Evolutionary conservation across 2,797 vertebrate species (phyloP).

Genomic region (Masticophis lateralis): DNA sequence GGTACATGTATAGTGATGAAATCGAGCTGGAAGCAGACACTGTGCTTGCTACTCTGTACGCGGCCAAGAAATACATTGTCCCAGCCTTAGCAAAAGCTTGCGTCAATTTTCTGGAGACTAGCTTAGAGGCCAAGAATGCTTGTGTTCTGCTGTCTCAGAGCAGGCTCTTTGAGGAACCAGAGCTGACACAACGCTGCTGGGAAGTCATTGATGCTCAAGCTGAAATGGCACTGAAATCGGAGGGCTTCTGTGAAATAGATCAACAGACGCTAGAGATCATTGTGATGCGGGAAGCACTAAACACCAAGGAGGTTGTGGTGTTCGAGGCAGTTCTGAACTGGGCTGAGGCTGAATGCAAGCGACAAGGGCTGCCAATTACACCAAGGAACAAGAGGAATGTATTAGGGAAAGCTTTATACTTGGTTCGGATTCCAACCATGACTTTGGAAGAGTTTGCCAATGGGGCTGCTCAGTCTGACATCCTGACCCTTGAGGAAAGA

Average conservation of each 20-base stretch:
- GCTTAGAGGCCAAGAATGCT: constrained; percentile 93
- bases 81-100: constrained; percentile 92
- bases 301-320: constrained; percentile 90
- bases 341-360: constrained; percentile 89
- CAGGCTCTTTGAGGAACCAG: constrained; percentile 93
- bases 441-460: constrained; percentile 94
- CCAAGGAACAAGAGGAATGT: constrained; percentile 82
- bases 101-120: constrained; percentile 93
- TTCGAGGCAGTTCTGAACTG: constrained; percentile 89
- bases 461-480: constrained; percentile 88
- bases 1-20: constrained; percentile 98
- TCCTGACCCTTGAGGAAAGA: constrained; percentile 94
- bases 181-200: constrained; percentile 95
- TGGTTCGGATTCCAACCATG: constrained; percentile 92
- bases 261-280: constrained; percentile 89
- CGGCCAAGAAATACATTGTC: constrained; percentile 98
- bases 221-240: constrained; percentile 88
- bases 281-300: constrained; percentile 88
- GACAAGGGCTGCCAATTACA: constrained; percentile 78
- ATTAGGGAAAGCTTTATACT: constrained; percentile 86
- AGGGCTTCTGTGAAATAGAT: constrained; percentile 95
- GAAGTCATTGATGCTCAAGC: constrained; percentile 98
- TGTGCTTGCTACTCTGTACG: constrained; percentile 92
- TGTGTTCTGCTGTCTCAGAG: constrained; percentile 97
- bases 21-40: constrained; percentile 95